Percentiles rank a stretch among this genome's conserved stretches.
These are phyloP conservation scores for Limanda limanda DNA, from an alignment of 2,113 vertebrate species.

Conservation along the genomic window DNA sequence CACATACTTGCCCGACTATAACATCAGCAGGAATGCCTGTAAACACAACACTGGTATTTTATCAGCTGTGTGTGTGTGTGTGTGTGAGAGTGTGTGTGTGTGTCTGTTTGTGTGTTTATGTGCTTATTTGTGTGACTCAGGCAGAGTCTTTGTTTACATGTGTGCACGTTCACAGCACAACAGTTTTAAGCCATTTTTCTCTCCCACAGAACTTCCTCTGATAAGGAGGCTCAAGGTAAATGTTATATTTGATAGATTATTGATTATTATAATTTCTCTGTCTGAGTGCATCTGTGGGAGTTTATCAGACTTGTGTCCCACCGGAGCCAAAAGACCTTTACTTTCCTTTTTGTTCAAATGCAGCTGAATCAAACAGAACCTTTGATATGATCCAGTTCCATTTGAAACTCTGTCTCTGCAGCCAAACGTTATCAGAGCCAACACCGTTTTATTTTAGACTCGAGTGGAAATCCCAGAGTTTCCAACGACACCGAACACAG, in stretches of 20 bases:
- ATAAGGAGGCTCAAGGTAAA: background rate
- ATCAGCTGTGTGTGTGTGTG: constrained; percentile 14
- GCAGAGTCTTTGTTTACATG: background rate
- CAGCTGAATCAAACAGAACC: no score
- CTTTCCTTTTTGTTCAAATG: no score
- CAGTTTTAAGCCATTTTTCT: no score
- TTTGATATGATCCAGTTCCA: no score
- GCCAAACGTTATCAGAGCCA: no score
- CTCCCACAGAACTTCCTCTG: background rate
- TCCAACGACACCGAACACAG: background rate
- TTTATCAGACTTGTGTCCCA: no score
- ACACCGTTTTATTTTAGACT: background rate
- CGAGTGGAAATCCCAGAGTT: background rate
- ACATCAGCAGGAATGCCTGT: background rate
- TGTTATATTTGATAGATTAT: background rate
- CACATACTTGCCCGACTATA: constrained; percentile 33
- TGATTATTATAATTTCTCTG: no score
- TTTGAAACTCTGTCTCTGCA: no score
- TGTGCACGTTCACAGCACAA: no score
- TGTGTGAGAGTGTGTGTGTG: constrained; percentile 6
- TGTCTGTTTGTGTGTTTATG: background rate
- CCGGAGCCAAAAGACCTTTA: no score
- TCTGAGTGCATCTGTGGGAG: no score
- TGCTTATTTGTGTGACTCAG: background rate
- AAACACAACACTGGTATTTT: background rate